Conservation (phyloP, 1,140 invertebrate genomes). For the Bombyx mandarina region DNA sequence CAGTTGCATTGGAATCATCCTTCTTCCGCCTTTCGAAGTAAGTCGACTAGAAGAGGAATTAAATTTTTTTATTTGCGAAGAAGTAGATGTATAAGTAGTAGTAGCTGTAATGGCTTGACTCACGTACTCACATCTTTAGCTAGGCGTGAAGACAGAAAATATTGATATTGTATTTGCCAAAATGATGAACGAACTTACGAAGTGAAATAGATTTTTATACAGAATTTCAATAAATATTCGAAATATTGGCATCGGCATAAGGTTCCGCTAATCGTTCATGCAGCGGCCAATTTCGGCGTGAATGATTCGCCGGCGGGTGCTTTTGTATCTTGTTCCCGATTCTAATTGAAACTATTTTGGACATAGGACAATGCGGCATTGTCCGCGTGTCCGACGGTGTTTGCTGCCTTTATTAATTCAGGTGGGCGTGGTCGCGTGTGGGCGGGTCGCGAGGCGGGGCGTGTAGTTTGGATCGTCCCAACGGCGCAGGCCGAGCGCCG, state of each 20-base stretch:
- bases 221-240: not conserved
- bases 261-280: constrained; percentile 45
- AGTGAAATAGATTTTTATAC: no score
- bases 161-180: no score
- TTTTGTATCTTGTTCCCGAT: constrained; percentile 57
- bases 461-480: constrained; percentile 29
- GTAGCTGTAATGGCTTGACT: no score
- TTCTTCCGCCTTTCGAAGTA: no score
- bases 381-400: constrained; percentile 67
- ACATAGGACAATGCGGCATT: constrained; percentile 64
- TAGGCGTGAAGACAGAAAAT: no score
- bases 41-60: no score
- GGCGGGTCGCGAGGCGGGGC: constrained; percentile 45
- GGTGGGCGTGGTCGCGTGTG: constrained; percentile 46
- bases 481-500: constrained; percentile 36
- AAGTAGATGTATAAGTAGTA: no score
- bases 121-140: no score
- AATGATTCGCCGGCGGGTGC: constrained; percentile 44
- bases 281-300: constrained; percentile 50
- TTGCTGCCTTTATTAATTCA: constrained; percentile 69
- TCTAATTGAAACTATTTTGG: constrained; percentile 71
- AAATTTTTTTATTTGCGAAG: no score
- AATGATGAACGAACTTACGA: no score
- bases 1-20: no score
- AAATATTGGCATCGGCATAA: constrained; percentile 8